These are phyloP conservation scores for Grantiella picta DNA, from an alignment of 2,113 vertebrate species.

Conservation along the genomic window DNA sequence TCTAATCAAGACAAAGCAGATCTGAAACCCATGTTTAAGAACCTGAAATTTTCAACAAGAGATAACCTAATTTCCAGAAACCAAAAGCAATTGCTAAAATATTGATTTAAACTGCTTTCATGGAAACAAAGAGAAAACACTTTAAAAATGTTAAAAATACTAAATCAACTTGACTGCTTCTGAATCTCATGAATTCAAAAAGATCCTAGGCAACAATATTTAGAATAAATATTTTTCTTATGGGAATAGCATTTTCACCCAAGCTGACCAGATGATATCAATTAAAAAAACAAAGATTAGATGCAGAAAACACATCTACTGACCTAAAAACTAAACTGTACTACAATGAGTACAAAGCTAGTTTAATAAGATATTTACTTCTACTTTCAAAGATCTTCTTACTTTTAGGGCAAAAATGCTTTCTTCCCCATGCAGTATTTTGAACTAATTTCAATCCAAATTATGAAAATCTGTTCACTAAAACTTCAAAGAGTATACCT, in stretches of 20 bases:
- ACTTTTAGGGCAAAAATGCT: background rate
- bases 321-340: background rate
- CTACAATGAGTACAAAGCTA: background rate
- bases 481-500: background rate
- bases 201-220: slow-evolving; percentile 64
- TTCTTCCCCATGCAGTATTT: background rate
- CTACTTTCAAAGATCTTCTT: background rate
- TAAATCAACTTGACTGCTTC: slow-evolving; percentile 38
- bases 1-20: background rate
- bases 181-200: slow-evolving; percentile 42
- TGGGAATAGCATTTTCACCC: slow-evolving; percentile 36
- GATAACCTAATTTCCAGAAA: slow-evolving; percentile 36
- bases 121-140: slow-evolving; percentile 57
- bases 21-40: background rate
- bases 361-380: background rate
- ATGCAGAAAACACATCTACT: slow-evolving; percentile 4
- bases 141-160: slow-evolving; percentile 30
- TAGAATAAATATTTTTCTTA: slow-evolving; percentile 60
- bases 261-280: slow-evolving; percentile 55
- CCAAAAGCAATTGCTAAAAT: slow-evolving; percentile 18
- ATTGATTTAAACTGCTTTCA: slow-evolving; percentile 45
- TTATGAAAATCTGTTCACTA: background rate
- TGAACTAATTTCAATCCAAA: background rate
- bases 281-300: slow-evolving; percentile 29
- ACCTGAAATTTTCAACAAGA: background rate